Evolutionary conservation across 2,888 invertebrate species (phyloP).

Genomic region (Temnothorax unifasciatus): DNA sequence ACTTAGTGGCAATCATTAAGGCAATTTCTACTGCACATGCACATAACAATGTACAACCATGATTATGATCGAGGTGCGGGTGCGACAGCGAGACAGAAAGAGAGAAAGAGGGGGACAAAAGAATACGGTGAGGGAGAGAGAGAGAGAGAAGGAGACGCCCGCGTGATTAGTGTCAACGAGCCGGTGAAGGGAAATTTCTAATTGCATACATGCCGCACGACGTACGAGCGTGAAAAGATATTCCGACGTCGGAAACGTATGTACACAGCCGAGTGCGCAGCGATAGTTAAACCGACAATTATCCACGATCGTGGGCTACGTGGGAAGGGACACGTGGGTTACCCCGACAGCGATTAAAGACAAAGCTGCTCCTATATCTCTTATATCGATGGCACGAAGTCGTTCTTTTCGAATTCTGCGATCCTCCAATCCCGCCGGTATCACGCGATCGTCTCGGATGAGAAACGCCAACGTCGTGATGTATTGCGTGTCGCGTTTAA

Average conservation of each 20-base stretch:
- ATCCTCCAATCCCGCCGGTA: slow-evolving; percentile 7
- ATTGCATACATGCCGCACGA: slow-evolving; percentile 70
- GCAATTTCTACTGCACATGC: slow-evolving; percentile 52
- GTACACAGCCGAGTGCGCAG: slow-evolving; percentile 40
- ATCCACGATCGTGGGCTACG: slow-evolving; percentile 46
- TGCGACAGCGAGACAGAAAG: slow-evolving; percentile 42
- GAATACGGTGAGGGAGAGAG: neutral
- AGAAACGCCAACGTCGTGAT: slow-evolving; percentile 21
- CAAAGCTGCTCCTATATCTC: slow-evolving; percentile 35
- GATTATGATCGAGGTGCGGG: slow-evolving; percentile 68
- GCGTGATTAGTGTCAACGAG: slow-evolving; percentile 76
- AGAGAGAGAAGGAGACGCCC: slow-evolving; percentile 36
- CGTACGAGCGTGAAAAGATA: slow-evolving; percentile 61
- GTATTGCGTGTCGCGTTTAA: slow-evolving; percentile 37
- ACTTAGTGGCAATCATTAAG: slow-evolving; percentile 72
- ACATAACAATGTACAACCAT: slow-evolving; percentile 61
- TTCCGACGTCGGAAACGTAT: slow-evolving; percentile 54
- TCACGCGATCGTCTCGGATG: slow-evolving; percentile 45
- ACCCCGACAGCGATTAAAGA: slow-evolving; percentile 43
- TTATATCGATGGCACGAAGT: slow-evolving; percentile 14
- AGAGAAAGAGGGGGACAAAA: neutral
- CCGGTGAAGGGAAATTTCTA: slow-evolving; percentile 77
- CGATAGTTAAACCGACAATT: slow-evolving; percentile 56
- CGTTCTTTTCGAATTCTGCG: slow-evolving; percentile 44
- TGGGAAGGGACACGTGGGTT: slow-evolving; percentile 63